A percentile compares a stretch with the other conserved stretches of the same genome.
Evolutionary conservation across 1,140 invertebrate species (phyloP).

Genomic region (Drosophila santomea): DNA sequence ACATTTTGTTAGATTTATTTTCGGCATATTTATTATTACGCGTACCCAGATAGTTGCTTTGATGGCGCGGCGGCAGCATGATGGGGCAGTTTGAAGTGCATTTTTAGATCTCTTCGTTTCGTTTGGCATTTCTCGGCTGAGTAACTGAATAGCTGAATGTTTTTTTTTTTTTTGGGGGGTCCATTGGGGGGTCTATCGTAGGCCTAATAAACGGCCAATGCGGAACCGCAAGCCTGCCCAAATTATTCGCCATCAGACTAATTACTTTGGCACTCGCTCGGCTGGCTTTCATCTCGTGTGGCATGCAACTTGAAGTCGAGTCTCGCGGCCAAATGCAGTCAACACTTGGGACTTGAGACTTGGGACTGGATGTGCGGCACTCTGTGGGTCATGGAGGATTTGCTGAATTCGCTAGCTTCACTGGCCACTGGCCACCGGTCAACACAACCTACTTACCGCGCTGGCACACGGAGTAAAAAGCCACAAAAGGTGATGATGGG

Average conservation of each 20-base stretch:
- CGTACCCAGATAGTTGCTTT: conserved; percentile 51
- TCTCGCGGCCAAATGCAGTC: conserved; percentile 44
- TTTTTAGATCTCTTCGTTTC: conserved; percentile 49
- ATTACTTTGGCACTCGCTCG: conserved; percentile 80
- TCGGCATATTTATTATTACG: conserved; percentile 71
- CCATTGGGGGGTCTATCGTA: conserved; percentile 43
- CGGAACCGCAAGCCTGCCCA: conserved; percentile 75
- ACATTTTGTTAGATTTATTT: conserved; percentile 76
- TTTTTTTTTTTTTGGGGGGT: neutral
- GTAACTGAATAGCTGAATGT: neutral
- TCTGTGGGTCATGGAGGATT: conserved; percentile 62
- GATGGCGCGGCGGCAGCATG: conserved; percentile 59
- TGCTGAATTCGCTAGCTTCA: conserved; percentile 11
- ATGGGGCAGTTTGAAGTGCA: conserved; percentile 75
- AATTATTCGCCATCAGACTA: conserved; percentile 76
- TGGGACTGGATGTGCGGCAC: conserved; percentile 2
- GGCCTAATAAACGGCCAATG: conserved; percentile 76
- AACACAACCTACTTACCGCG: conserved; percentile 68
- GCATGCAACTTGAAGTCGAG: conserved; percentile 47
- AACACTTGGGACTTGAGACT: conserved; percentile 10
- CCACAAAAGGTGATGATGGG: conserved; percentile 81
- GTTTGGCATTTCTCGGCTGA: conserved; percentile 42
- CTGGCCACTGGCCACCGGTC: conserved; percentile 44
- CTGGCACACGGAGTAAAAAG: conserved; percentile 18
- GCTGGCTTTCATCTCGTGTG: conserved; percentile 76